Evolutionary conservation across 2,113 vertebrate genomes (phyloP), one percentile per base, ranked within the genome.

Genomic region (Pyrgilauda ruficollis): DNA sequence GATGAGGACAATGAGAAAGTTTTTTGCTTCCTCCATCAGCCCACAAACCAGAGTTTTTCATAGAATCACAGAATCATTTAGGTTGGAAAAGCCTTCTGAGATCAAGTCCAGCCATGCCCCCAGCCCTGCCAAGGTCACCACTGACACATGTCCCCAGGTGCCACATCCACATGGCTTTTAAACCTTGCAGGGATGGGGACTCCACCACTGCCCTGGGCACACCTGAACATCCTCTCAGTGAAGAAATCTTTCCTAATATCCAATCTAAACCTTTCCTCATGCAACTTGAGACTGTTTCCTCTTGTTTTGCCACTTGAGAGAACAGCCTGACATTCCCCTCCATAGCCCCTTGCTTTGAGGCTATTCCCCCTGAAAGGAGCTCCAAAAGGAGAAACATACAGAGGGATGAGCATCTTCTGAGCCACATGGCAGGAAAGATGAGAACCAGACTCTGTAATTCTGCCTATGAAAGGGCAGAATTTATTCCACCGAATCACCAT

Each of bases 341-440:
- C 19, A 12, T 0, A 14, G 6, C 28, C 30, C 2, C 18, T 79
- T 72, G 5, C 41, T 88, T 62, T 43, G n/a, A 84, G 28, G n/a
- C 1, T 37, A 1, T 50, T 84, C 4, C 30, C 23, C 14, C 28
- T 68, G 31, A 37, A 49, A 88, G n/a, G 31, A 49, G 14, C 11
- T 79, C 31, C 31, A 26, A 33, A 86, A 77, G n/a, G 14, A 80
- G 63, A 22, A 2, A 5, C 3, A 26, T 6, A 5, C 5, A 59
- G 33, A 41, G 27, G 31, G 18, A n/a, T 47, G 22, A 50, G 5
- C 37, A 49, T 20, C n/a, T 46, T 10, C 39, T 63, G 5, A 44
- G n/a, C 5, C 50, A 13, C 35, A 27, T 0, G 0, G 1, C 18
- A 59, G 47, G 35, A 16, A 74, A 75, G 43, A 28, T 0, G 2